Evolutionary conservation across 2,113 vertebrate genomes (phyloP), one percentile per base, ranked within the genome.

Genomic region (Neotragus pygmaeus): DNA sequence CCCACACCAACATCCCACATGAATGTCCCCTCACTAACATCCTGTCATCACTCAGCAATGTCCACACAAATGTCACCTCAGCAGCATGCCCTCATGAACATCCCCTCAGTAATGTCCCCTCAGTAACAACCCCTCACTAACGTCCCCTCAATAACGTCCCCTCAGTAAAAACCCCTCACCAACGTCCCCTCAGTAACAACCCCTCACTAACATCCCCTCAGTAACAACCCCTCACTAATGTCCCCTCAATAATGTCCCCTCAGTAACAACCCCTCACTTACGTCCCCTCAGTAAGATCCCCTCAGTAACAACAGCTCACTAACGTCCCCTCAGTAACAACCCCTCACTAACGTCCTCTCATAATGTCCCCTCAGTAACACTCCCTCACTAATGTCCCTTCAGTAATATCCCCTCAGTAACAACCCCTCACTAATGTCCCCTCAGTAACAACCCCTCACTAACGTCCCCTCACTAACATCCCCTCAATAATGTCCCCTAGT

Each of bases 391-490:
- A 36, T 0, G 5, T 23, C 36, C 39, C 10, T 30, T 70, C 66
- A 39, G 66, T 11, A 36, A 36, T 4, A 0, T 7, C 16, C 33
- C 58, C 27, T 60, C 58, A 62, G 5, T 30, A 47, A 51, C 49
- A 51, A 15, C 64, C n/a, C 60, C 28, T 62, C 60, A 62, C 5
- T 30, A 47, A 47, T 0, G 4, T 33, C 28, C 77, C 45, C 47
- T 51, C 47, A 33, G 9, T 12, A 33, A 47, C 2, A 12, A 0
- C 47, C 58, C 58, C 58, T 60, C 27, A 60, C 5, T 28, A 60
- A 58, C 0, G 0, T 11, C 57, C 10, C 0, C 58, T 60, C 23
- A 58, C 3, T 3, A 57, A 57, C 1, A 2, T 1, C 55, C 55
- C 55, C 53, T 57, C 55, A 55, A 7, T 21, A 55, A 23, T 1